Evolutionary conservation across 2,113 vertebrate genomes (phyloP), one percentile per base, ranked within the genome.

Genomic region (Glareola pratincola): DNA sequence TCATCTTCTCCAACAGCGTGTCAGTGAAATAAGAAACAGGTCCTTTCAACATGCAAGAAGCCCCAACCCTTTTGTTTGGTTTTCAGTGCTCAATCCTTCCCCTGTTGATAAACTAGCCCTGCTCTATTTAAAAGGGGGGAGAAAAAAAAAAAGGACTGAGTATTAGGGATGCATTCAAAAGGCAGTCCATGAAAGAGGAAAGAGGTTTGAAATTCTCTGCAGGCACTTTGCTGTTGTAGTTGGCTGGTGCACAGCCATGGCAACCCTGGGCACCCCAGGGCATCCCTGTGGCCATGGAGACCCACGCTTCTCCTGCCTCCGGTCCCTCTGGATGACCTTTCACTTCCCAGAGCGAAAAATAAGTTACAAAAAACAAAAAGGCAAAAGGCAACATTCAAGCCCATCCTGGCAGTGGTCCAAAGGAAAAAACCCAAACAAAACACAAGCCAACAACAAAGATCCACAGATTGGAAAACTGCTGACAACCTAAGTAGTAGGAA

Each of bases 11-110:
- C 53, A 87, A 60, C 60, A 86, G 36, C 14, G 0, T 53, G 41
- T 50, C 80, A 75, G 77, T 79, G 94, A 97, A 97, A 93, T 90
- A 94, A 94, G 77, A 95, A 93, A 82, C 92, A 85, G 26, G 50
- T 85, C 81, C 63, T 85, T 94, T 95, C 71, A 69, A 88, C 26
- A 24, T 24, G 60, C 30, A 71, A 82, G 53, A 71, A 77, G n/a
- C 11, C 14, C 29, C 47, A 68, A 81, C 64, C 18, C 50, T 88
- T 94, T 92, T 77, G 54, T 79, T 86, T 79, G 16, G n/a, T 54
- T 94, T 86, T 77, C 69, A 87, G 9, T 41, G 36, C 45, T 87
- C 34, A 80, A 67, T 63, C 8, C 14, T 32, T 85, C 21, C 11
- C 16, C 21, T 66, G 23, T 51, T 62, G 69, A 95, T 62, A 87